Conservation (phyloP, 2,888 invertebrate species). For the Eledona agricola region DNA sequence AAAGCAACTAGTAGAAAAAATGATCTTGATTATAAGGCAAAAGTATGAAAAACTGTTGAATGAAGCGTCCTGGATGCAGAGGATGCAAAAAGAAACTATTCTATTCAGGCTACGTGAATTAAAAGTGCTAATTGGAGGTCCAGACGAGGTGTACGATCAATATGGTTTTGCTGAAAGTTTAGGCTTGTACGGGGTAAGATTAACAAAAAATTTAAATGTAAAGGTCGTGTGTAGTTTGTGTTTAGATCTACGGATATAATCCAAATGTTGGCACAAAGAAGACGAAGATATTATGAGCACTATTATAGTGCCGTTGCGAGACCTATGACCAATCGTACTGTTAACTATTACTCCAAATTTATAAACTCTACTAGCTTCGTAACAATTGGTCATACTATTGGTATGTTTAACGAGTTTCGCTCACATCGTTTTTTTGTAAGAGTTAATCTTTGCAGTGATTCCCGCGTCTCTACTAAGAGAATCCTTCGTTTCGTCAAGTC, state of each 20-base stretch:
- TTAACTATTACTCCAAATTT: constrained; percentile 18
- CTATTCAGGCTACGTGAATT: constrained; percentile 42
- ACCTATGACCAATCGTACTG: constrained; percentile 7
- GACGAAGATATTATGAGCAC: constrained; percentile 12
- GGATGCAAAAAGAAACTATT: constrained; percentile 36
- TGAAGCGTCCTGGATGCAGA: constrained; percentile 44
- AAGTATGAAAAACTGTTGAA: constrained; percentile 40
- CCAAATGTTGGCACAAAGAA: constrained; percentile 27
- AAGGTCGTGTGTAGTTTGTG: constrained; percentile 20
- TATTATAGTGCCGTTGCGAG: constrained; percentile 8
- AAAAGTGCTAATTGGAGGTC: constrained; percentile 43
- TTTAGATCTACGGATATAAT: constrained; percentile 26
- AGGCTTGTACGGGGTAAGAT: constrained; percentile 52
- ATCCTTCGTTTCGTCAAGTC: constrained; percentile 81
- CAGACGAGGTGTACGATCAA: constrained; percentile 45
- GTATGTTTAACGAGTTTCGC: constrained; percentile 9
- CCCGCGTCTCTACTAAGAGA: constrained; percentile 90
- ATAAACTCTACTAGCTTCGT: constrained; percentile 28
- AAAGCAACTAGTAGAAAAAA: constrained; percentile 38
- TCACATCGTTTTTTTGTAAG: constrained; percentile 2
- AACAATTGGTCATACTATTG: constrained; percentile 27
- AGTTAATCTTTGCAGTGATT: constrained; percentile 71
- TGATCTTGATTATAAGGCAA: constrained; percentile 41
- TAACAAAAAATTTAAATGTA: neutral
- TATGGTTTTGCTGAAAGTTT: constrained; percentile 41